These are phyloP conservation scores for Hiodon tergisus DNA, from an alignment of 2,113 vertebrate genomes.

Conservation along the genomic window DNA sequence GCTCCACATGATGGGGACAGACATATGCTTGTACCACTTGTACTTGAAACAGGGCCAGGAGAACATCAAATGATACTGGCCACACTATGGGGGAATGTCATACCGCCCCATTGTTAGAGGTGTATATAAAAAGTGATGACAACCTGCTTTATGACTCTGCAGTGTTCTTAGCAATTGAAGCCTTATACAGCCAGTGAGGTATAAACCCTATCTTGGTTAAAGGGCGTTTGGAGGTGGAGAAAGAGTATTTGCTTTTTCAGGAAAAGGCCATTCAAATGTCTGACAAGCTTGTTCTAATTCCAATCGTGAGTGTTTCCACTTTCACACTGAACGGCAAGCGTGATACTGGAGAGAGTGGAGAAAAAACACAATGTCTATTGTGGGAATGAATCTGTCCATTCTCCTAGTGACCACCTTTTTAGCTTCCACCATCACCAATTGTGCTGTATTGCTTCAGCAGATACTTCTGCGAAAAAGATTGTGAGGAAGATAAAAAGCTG, in stretches of 20 bases:
- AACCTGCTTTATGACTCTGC: constrained; percentile 66
- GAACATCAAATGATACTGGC: constrained; percentile 48
- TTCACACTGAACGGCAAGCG: not conserved
- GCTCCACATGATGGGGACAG: not conserved
- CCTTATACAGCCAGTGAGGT: constrained; percentile 42
- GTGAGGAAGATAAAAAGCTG: too few relatives aligned
- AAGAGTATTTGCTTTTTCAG: constrained; percentile 15
- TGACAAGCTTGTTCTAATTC: not conserved
- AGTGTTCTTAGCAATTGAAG: constrained; percentile 44
- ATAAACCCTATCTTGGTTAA: constrained; percentile 28
- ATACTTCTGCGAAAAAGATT: too few relatives aligned
- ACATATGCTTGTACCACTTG: constrained; percentile 51
- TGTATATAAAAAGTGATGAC: constrained; percentile 66
- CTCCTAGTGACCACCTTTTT: too few relatives aligned
- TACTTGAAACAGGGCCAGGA: constrained; percentile 57
- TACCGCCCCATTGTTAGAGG: constrained; percentile 62
- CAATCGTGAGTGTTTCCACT: not conserved
- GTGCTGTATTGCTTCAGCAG: too few relatives aligned
- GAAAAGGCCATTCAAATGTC: not conserved
- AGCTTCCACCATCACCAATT: too few relatives aligned
- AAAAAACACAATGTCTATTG: too few relatives aligned
- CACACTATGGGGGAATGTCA: constrained; percentile 44
- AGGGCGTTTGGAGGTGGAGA: constrained; percentile 43
- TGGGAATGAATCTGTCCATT: too few relatives aligned
- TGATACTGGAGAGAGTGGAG: too few relatives aligned